phyloP scores from a whole-genome alignment of 2,113 vertebrate species.

The Sebastes schlegelii region DNA sequence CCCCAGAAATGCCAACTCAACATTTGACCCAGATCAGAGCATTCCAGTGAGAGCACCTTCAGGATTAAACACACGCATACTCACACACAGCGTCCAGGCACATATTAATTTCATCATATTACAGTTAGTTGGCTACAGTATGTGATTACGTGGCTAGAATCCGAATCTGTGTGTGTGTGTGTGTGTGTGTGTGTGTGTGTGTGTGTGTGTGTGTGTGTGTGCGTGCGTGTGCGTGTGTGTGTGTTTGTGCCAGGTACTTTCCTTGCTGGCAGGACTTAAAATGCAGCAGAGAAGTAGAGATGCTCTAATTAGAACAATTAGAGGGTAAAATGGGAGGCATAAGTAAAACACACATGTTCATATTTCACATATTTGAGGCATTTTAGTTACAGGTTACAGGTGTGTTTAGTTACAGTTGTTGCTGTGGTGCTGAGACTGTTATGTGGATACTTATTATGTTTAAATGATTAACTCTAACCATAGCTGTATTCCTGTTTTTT shows the following conservation, averaged over 20 bases:
- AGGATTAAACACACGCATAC: conserved; percentile 29
- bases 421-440: not conserved
- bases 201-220: conserved; percentile 19
- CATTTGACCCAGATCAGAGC: conserved; percentile 63
- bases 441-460: not conserved
- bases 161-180: conserved; percentile 14
- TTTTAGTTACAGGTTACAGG: conserved; percentile 7
- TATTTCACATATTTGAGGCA: conserved; percentile 45
- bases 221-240: conserved; percentile 16
- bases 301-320: conserved; percentile 63
- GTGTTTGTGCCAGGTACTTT: conserved; percentile 62
- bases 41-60: conserved; percentile 59
- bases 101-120: conserved; percentile 45
- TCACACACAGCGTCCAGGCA: conserved; percentile 29
- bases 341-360: conserved; percentile 15
- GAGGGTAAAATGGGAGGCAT: conserved; percentile 39
- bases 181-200: conserved; percentile 12
- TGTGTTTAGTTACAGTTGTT: conserved; percentile 15
- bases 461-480: not conserved
- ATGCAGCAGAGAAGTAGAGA: conserved; percentile 29
- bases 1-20: conserved; percentile 60
- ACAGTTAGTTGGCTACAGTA: conserved; percentile 39
- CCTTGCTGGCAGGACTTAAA: conserved; percentile 48
- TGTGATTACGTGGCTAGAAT: conserved; percentile 42
- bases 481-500: not conserved